phyloP scores from a whole-genome alignment of 2,888 invertebrate species.

The Ischnus inquisitorius region DNA sequence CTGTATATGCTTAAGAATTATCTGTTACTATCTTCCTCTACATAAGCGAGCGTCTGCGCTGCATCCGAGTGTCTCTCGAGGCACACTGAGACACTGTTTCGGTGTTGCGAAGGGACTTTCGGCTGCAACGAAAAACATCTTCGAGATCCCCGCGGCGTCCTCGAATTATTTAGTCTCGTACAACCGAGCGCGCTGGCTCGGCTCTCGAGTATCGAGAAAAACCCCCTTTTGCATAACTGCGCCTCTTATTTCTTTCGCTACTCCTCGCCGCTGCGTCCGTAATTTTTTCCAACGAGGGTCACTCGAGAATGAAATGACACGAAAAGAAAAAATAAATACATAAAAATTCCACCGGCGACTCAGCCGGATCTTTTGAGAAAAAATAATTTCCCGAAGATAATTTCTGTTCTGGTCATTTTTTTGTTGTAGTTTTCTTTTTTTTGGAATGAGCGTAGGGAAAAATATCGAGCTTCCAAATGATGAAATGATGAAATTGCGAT shows the following conservation, averaged over 20 bases:
- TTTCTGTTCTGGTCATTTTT: neutral
- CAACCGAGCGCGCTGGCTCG: neutral
- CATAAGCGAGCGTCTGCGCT: slow-evolving; percentile 38
- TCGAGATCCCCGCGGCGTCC: slow-evolving; percentile 29
- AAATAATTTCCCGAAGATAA: neutral
- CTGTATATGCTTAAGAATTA: slow-evolving; percentile 21
- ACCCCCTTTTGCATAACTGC: slow-evolving; percentile 2
- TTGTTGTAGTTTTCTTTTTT: slow-evolving; percentile 1
- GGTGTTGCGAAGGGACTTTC: slow-evolving; percentile 2
- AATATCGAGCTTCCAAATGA: neutral
- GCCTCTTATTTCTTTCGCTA: slow-evolving; percentile 30
- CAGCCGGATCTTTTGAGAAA: too few species aligned
- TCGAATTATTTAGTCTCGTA: slow-evolving; percentile 62
- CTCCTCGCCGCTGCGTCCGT: neutral
- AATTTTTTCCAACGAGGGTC: too few species aligned
- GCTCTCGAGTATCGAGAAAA: slow-evolving; percentile 50
- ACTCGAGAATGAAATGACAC: too few species aligned
- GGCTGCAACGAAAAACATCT: slow-evolving; percentile 45
- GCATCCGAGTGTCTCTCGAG: slow-evolving; percentile 59
- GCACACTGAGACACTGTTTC: slow-evolving; percentile 45
- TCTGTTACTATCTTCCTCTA: slow-evolving; percentile 39
- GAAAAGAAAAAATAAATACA: too few species aligned
- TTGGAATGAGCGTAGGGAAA: neutral
- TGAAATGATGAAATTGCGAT: slow-evolving; percentile 5
- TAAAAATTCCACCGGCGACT: too few species aligned